Percentiles rank a stretch among this genome's conserved stretches.
These are phyloP conservation scores for Teleogryllus oceanicus DNA, from an alignment of 2,888 invertebrate genomes.

Conservation along the genomic window DNA sequence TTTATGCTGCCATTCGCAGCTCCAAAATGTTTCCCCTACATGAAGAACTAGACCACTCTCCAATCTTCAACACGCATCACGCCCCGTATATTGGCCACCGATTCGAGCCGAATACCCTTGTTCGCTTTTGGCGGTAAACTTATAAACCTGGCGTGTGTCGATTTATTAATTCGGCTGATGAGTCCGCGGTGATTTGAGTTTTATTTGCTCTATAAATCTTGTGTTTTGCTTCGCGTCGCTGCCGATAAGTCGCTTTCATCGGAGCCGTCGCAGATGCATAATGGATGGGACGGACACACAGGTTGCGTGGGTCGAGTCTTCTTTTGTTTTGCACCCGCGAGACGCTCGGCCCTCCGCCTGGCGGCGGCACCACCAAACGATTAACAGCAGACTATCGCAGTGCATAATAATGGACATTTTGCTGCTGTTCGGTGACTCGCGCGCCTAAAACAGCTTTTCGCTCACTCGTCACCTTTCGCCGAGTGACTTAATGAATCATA, in stretches of 20 bases:
- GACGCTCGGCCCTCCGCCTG: not conserved
- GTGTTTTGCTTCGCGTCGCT: not conserved
- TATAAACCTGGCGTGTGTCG: not conserved
- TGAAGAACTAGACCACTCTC: not conserved
- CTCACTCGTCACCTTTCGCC: not conserved
- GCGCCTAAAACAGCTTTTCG: not conserved
- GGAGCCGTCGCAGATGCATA: not conserved
- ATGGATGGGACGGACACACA: not conserved
- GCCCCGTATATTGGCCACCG: not conserved
- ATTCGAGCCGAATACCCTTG: not conserved
- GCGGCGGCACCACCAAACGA: not conserved
- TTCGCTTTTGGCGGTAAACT: slow-evolving; percentile 9
- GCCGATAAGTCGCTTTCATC: slow-evolving; percentile 6
- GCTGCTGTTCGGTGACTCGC: not conserved
- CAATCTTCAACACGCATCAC: not conserved
- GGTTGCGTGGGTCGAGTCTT: not conserved
- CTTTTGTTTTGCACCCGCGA: not conserved
- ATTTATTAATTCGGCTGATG: slow-evolving; percentile 6
- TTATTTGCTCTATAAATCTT: slow-evolving; percentile 18
- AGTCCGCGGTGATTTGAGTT: not conserved
- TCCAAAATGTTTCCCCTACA: too few species aligned
- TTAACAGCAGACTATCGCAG: not conserved
- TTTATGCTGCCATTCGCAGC: too few species aligned
- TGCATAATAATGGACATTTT: slow-evolving; percentile 18
- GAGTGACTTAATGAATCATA: slow-evolving; percentile 18